Base-by-base conservation (phyloP, 2,113 vertebrate genomes). In the Megaleporinus macrocephalus region DNA sequence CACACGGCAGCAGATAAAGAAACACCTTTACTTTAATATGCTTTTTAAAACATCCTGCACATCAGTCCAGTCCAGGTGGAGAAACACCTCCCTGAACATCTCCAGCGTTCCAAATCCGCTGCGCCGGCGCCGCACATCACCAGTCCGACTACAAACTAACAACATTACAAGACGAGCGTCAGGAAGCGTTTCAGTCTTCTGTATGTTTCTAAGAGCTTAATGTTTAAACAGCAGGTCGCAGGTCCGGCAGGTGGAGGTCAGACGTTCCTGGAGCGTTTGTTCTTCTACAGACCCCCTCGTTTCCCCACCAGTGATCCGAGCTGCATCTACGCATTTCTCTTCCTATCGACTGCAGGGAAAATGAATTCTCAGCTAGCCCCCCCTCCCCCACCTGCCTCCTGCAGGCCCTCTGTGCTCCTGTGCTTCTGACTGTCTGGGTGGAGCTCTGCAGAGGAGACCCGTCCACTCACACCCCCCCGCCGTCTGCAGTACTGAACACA, bases 331-430 rank as follows among this genome's bases (percentile, higher is more conserved):
- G 82, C 75, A 86, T 83, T 84, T 59, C 27, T 59, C 61, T 87
- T 92, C 91, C 84, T 92, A 90, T 91, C 92, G 93, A 92, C 90
- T 84, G 88, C 87, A 85, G 83, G 90, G 82, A 29, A 80, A 44
- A 70, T 24, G 78, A 85, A 76, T 90, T 92, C 83, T 83, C 86
- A 92, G 86, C 85, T 83, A n/a, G n/a, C n/a, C n/a, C n/a, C 70
- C 16, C 4, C 41, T 76, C 51, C 20, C 73, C 36, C 66, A 61
- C 12, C 68, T 80, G 68, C 78, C 66, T 71, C 12, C 68, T 80
- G 68, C 78, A 49, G 15, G n/a, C n/a, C n/a, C n/a, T n/a, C n/a
- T n/a, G n/a, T n/a, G n/a, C n/a, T n/a, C n/a, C n/a, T n/a, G n/a
- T n/a, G n/a, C n/a, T n/a, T 29, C 62, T 77, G 24, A 33, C 27